Percentiles rank a stretch among this genome's conserved stretches.
Conservation (phyloP, 2,888 invertebrate genomes). For the Cheilosia impressa region DNA sequence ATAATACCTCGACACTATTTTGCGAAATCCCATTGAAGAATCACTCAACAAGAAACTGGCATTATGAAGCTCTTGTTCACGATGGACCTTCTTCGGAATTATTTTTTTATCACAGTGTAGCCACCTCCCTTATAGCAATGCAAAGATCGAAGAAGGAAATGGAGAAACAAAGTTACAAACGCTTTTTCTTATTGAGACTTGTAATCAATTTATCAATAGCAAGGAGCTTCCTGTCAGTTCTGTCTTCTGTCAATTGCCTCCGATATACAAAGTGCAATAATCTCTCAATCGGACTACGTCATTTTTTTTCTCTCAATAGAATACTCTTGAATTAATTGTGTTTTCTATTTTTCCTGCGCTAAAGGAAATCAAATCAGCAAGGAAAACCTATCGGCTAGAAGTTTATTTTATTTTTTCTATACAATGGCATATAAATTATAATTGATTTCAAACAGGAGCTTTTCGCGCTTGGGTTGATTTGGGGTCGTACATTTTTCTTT, state of each 20-base stretch:
- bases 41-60: no score
- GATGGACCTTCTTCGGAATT: no score
- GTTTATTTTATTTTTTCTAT: neutral
- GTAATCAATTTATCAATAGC: conserved; percentile 39
- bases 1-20: no score
- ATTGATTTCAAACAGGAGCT: no score
- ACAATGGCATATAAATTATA: neutral
- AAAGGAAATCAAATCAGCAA: no score
- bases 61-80: no score
- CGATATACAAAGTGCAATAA: conserved; percentile 44
- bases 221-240: conserved; percentile 31
- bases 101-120: no score
- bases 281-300: conserved; percentile 19
- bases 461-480: neutral
- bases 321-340: neutral
- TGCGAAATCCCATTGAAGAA: no score
- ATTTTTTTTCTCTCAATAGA: neutral
- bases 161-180: neutral
- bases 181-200: neutral
- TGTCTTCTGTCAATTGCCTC: conserved; percentile 27
- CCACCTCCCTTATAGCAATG: no score
- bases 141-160: no score
- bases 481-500: no score
- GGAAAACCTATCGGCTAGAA: no score
- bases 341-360: neutral